Conservation (phyloP, 2,888 invertebrate species). For the Ecliptopera silaceata region DNA sequence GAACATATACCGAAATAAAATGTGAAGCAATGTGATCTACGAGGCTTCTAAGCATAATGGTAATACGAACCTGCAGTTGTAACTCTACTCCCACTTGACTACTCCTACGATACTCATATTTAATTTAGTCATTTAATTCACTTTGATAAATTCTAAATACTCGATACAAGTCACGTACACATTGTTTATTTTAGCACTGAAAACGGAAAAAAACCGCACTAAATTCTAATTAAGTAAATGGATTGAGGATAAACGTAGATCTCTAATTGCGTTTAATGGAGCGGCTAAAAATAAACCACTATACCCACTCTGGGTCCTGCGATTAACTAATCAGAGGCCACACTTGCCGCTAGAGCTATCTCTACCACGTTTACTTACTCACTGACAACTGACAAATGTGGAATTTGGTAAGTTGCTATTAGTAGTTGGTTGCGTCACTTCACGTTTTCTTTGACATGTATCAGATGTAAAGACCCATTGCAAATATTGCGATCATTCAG, state of each 20-base stretch:
- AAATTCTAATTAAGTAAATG: conserved; percentile 34
- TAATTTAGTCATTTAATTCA: conserved; percentile 24
- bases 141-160: conserved; percentile 18
- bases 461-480: conserved; percentile 2
- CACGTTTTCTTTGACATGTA: conserved; percentile 15
- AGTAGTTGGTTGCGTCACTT: conserved; percentile 1
- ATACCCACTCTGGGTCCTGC: conserved; percentile 21
- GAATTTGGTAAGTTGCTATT: background rate
- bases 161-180: conserved; percentile 27
- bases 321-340: conserved; percentile 24
- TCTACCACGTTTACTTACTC: conserved; percentile 8
- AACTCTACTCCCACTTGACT: conserved; percentile 18
- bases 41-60: conserved; percentile 6
- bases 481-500: conserved; percentile 10
- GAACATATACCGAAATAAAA: too few relatives aligned
- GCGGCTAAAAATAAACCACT: conserved; percentile 36
- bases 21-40: background rate
- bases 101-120: conserved; percentile 29
- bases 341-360: background rate
- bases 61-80: conserved; percentile 19
- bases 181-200: conserved; percentile 21
- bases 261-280: conserved; percentile 35
- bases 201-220: conserved; percentile 23
- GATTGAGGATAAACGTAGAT: conserved; percentile 26
- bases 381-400: background rate